Base-by-base conservation (phyloP, 1,140 invertebrate species). In the Acromyrmex charruanus region DNA sequence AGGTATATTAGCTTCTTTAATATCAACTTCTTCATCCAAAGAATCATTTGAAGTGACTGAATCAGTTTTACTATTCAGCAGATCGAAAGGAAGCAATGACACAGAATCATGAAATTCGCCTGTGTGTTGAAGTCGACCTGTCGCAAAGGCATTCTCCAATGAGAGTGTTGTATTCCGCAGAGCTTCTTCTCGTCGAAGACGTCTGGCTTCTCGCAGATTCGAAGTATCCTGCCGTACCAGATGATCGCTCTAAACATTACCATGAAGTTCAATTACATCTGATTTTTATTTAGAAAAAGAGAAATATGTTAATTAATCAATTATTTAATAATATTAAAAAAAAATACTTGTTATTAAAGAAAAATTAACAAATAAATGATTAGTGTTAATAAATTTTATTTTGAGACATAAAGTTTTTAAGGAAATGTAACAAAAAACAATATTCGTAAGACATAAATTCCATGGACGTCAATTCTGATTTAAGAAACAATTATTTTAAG, bases 101-200 rank as follows among this genome's bases (percentile, higher is more conserved):
- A 95, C 79, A 66, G 93, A 92, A 77, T 95, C 95, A 63, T 95
- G 94, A 84, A 94, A 95, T 88, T 95, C 95, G 31, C 95, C 93
- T 2, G 94, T 94, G 12, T 95, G 94, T 65, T 93, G 93, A 6
- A 93, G 68, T 12, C 77, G 61, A 39, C 84, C 85, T 14, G 89
- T 86, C 6, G 79, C 81, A 49, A 92, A 93, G 9, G 91, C 86
- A 25, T 90, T 92, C 39, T 92, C 92, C 39, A 89, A 25, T 0
- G 88, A 92, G 4, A 91, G 72, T 0, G 90, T 92, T 14, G 81
- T 91, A 39, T 82, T 87, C 21, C 90, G 90, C 16, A 93, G 88
- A 2, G 92, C 91, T 68, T 91, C 90, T 58, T 93, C 91, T 0
- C 93, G 89, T 16, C 87, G 85, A 31, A 91, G 80, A 75, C 80